Conservation (phyloP, 2,113 vertebrate species). For the Otis tarda region DNA sequence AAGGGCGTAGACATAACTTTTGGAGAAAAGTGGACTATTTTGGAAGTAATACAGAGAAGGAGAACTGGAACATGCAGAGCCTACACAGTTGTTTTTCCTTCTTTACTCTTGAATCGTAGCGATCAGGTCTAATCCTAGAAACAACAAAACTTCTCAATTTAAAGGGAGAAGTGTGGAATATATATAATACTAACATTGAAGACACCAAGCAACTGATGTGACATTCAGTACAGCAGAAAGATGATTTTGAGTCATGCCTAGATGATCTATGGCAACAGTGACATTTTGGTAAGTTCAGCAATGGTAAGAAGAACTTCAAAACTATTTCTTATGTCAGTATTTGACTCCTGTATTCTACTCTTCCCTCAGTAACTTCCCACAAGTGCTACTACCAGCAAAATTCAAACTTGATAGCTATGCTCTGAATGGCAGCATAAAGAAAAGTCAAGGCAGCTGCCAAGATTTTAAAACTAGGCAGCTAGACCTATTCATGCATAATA, state of each 20-base stretch:
- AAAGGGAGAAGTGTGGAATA: neutral
- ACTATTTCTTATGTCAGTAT: conserved; percentile 26
- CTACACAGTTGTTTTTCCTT: neutral
- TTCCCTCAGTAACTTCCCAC: neutral
- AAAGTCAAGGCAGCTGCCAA: conserved; percentile 23
- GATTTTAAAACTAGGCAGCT: neutral
- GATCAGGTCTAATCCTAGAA: neutral
- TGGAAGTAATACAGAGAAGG: neutral
- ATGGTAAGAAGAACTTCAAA: neutral
- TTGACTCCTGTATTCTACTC: neutral
- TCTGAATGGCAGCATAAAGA: conserved; percentile 10
- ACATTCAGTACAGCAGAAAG: neutral
- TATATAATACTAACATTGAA: neutral
- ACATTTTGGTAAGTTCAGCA: neutral
- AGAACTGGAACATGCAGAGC: neutral
- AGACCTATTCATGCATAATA: neutral
- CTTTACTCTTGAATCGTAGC: neutral
- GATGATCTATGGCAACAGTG: neutral
- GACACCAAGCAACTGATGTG: neutral
- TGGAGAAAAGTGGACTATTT: neutral
- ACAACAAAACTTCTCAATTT: neutral
- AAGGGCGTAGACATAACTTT: neutral
- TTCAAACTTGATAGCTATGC: neutral
- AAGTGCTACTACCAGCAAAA: neutral
- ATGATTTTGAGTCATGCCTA: neutral